These are phyloP conservation scores for Pocillopora verrucosa DNA, from an alignment of 64 coral and sea anemone genomes.

Conservation along the genomic window DNA sequence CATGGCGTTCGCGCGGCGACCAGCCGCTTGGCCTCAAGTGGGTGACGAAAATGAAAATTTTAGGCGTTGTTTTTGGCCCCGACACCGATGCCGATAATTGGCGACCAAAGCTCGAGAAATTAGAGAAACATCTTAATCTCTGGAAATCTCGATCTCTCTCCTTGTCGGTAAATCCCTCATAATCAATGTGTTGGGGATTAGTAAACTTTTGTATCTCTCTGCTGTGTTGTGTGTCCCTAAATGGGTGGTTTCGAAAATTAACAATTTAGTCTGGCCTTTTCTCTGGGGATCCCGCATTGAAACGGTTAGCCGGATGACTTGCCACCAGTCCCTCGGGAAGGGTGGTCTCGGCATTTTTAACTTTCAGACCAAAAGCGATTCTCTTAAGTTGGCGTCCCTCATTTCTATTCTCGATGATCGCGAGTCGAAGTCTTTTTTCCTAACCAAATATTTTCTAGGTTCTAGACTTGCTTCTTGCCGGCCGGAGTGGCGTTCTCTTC, in stretches of 20 bases:
- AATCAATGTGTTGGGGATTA: not conserved
- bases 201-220: not conserved
- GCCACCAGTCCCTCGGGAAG: too few relatives aligned
- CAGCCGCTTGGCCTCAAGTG: too few relatives aligned
- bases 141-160: constrained; percentile 31
- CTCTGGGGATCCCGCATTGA: too few relatives aligned
- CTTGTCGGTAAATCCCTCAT: not conserved
- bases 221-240: not conserved
- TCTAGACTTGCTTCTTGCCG: not conserved
- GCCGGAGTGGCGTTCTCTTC: not conserved
- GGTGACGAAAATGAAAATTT: too few relatives aligned
- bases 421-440: not conserved
- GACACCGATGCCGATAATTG: too few relatives aligned
- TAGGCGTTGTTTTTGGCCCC: too few relatives aligned
- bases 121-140: not conserved
- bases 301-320: too few relatives aligned
- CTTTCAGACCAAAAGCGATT: not conserved
- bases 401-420: not conserved
- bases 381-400: not conserved
- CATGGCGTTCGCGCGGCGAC: too few relatives aligned
- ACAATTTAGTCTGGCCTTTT: too few relatives aligned
- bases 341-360: too few relatives aligned
- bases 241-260: too few relatives aligned
- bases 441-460: constrained; percentile 3
- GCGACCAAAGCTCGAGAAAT: too few relatives aligned